Base-by-base conservation (phyloP, 2,113 vertebrate species). In the Thinocorus orbignyianus region DNA sequence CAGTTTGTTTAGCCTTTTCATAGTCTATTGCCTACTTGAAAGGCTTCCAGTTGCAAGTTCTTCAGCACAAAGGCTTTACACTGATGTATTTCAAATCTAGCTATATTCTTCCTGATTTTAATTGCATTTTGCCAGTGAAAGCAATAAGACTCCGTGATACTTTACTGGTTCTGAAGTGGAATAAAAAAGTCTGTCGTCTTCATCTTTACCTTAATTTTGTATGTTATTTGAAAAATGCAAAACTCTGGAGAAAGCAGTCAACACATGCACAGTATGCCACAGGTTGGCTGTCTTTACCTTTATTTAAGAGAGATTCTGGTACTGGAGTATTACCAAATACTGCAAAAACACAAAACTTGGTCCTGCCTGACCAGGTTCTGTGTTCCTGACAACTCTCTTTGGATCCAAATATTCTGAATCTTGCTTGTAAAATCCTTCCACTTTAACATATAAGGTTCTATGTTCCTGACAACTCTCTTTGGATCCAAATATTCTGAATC, bases 1-100 rank as follows among this genome's bases (percentile, higher is more conserved):
- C 89, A 91, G 65, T 91, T 96, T 90, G 70, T 91, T 96, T 94
- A 90, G 78, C 52, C 62, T 95, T 92, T 86, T 88, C 91, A 89
- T 89, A 84, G 84, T 31, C 70, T 89, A 64, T 52, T 87, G 77
- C 89, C 83, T 72, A 57, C 81, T 95, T 86, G 84, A 87, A 88
- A 88, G 90, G 86, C 46, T 90, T 90, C 33, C 51, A 83, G 42
- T 69, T 71, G 42, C 35, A 92, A 86, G 30, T 85, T 81, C 20
- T 92, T 94, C 89, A 93, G 55, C 48, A 81, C 16, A 91, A 81
- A 81, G 55, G 39, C 54, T 93, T 93, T 41, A 93, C 92, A 86
- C 23, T 19, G 39, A 83, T 83, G 44, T 58, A 84, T 92, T 96
- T 86, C 52, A 87, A 49, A 78, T 86, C 83, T 74, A 71, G 69